Evolutionary conservation across 2,888 invertebrate species (phyloP), one percentile per base, ranked within the genome.

Genomic region (Hoplodrina blanda): DNA sequence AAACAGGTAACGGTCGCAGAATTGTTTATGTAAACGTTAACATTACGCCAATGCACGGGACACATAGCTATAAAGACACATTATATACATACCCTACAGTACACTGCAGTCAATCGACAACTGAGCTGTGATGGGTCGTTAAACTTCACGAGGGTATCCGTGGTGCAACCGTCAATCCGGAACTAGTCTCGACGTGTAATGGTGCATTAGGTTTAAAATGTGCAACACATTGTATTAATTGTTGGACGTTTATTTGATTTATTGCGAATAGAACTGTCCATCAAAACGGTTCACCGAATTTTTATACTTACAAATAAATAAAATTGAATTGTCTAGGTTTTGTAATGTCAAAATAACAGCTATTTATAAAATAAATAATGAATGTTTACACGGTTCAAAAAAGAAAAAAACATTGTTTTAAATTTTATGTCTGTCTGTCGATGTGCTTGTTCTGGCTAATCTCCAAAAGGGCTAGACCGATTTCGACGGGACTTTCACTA

Each of bases 101-200:
- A 55, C 30, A 69, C 54, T 78, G 75, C 77, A 84, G 85, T 85
- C 85, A 81, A 87, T 86, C 82, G 83, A 83, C 82, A 81, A 81
- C 79, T 78, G 74, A 78, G 74, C 73, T 79, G 69, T 76, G 68
- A 82, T 76, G 81, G 83, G 83, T 85, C 87, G 87, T 89, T 88
- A 87, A 88, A 88, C 84, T 85, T 85, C 80, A 88, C 81, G 89
- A 85, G 83, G 80, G 82, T 77, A 80, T 82, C 77, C 75, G 80
- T 71, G 70, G 68, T 67, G 72, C 73, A 72, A 64, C 71, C 78
- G 74, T 78, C 76, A 73, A 76, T 64, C 62, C 73, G 65, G 70
- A 76, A 68, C 68, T 72, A 62, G 69, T 65, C 73, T 73, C 72
- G 65, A 37, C 55, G 25, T 60, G 55, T 72, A 66, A 82, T 81